Evolutionary conservation across 2,113 vertebrate species (phyloP).

Genomic region (Peromyscus californicus): DNA sequence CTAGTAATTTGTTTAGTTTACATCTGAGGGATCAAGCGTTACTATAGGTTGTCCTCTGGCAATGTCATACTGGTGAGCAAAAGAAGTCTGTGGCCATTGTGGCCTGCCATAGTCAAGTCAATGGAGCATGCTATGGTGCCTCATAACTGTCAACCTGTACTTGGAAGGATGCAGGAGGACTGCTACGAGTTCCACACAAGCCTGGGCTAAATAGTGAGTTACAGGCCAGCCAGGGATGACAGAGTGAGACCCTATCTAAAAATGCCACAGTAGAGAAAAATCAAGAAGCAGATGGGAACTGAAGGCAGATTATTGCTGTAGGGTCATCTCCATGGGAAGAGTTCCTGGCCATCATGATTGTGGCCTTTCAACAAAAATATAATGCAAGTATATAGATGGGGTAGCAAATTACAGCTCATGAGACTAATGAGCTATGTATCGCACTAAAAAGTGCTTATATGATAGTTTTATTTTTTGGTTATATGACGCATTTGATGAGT

Average conservation of each 20-base stretch:
- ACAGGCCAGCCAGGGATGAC: background rate
- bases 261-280: background rate
- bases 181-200: background rate
- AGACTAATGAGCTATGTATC: background rate
- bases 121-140: background rate
- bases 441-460: background rate
- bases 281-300: slow-evolving; percentile 16
- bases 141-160: background rate
- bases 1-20: slow-evolving; percentile 56
- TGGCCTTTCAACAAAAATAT: slow-evolving; percentile 29
- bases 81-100: background rate
- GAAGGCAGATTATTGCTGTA: background rate
- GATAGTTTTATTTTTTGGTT: background rate
- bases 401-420: slow-evolving; percentile 20
- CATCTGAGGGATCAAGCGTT: slow-evolving; percentile 47
- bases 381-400: background rate
- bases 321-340: background rate
- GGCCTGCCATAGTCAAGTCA: background rate
- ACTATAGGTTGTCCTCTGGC: slow-evolving; percentile 24
- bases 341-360: background rate
- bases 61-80: slow-evolving; percentile 19
- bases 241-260: background rate
- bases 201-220: background rate
- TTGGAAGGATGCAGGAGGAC: background rate
- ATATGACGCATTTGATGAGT: slow-evolving; percentile 20